Evolutionary conservation across 2,888 invertebrate species (phyloP).

Genomic region (Camponotus fellah): DNA sequence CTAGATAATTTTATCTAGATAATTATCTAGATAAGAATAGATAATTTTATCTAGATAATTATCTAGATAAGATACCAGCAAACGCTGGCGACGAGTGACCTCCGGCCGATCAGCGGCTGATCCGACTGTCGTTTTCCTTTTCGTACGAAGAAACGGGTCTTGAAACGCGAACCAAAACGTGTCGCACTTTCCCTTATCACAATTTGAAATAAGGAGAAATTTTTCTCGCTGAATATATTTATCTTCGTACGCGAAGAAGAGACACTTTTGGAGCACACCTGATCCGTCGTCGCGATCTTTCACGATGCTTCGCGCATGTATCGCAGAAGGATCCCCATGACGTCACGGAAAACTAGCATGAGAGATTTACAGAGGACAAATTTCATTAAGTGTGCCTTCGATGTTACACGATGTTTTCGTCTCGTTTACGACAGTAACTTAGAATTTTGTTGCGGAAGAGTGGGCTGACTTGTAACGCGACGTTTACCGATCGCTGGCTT

Average conservation of each 20-base stretch:
- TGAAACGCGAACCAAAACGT: background rate
- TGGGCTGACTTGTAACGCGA: background rate
- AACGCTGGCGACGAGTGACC: conserved; percentile 48
- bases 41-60: too few relatives aligned
- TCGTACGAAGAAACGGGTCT: background rate
- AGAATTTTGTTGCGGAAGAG: background rate
- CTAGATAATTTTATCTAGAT: too few relatives aligned
- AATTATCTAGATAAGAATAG: too few relatives aligned
- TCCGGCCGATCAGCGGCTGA: conserved; percentile 34
- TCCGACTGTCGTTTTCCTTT: conserved; percentile 29
- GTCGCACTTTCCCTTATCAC: background rate
- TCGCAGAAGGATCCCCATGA: background rate
- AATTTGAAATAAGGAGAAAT: background rate
- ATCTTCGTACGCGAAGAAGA: conserved; percentile 1
- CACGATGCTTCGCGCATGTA: conserved; percentile 33
- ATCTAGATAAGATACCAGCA: too few relatives aligned
- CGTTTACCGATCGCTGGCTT: background rate
- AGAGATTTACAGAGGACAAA: background rate
- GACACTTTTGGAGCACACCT: conserved; percentile 33
- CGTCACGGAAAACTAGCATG: background rate
- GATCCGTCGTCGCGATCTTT: conserved; percentile 39
- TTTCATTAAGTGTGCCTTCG: background rate
- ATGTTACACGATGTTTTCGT: background rate
- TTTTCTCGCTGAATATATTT: background rate
- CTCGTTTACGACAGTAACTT: background rate